A percentile compares a stretch with the other conserved stretches of the same genome.
These are phyloP conservation scores for Rhadinocentrus ornatus DNA, from an alignment of 2,797 vertebrate species.

Conservation along the genomic window DNA sequence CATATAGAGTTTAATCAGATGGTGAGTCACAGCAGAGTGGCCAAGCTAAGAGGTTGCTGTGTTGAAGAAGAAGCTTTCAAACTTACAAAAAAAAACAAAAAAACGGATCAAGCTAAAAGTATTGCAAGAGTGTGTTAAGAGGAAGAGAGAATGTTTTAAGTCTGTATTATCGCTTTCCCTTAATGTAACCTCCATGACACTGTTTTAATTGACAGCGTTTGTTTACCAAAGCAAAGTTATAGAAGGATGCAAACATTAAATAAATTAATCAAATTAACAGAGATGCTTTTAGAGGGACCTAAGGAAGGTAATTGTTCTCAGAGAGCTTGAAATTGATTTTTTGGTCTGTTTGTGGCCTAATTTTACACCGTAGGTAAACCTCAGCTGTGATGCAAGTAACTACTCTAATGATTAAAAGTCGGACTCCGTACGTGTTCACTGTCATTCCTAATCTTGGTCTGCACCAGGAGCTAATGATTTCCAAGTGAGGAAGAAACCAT, in stretches of 20 bases:
- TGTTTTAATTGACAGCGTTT: constrained; percentile 41
- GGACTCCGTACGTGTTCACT: constrained; percentile 14
- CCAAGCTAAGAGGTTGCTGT: constrained; percentile 68
- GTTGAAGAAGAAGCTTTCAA: constrained; percentile 57
- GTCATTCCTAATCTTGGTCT: constrained; percentile 23
- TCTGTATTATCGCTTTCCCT: constrained; percentile 37
- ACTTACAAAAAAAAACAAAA: constrained; percentile 34
- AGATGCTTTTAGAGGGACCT: constrained; percentile 51
- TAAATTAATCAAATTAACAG: constrained; percentile 54
- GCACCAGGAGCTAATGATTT: constrained; percentile 43
- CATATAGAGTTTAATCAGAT: constrained; percentile 78
- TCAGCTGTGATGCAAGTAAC: constrained; percentile 19
- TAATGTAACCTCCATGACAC: constrained; percentile 41
- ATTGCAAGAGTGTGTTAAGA: constrained; percentile 30
- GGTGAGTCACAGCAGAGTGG: constrained; percentile 63
- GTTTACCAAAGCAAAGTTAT: constrained; percentile 35
- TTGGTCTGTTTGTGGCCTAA: constrained; percentile 38
- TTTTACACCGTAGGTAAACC: constrained; percentile 31
- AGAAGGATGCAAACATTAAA: constrained; percentile 52
- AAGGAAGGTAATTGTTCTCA: constrained; percentile 25
- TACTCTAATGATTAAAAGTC: constrained; percentile 25
- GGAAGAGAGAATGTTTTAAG: constrained; percentile 21
- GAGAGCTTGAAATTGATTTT: constrained; percentile 42
- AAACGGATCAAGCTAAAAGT: constrained; percentile 26
- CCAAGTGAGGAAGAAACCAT: constrained; percentile 24